These are phyloP conservation scores for Takifugu bimaculatus DNA, from an alignment of 2,113 vertebrate species.

Conservation along the genomic window DNA sequence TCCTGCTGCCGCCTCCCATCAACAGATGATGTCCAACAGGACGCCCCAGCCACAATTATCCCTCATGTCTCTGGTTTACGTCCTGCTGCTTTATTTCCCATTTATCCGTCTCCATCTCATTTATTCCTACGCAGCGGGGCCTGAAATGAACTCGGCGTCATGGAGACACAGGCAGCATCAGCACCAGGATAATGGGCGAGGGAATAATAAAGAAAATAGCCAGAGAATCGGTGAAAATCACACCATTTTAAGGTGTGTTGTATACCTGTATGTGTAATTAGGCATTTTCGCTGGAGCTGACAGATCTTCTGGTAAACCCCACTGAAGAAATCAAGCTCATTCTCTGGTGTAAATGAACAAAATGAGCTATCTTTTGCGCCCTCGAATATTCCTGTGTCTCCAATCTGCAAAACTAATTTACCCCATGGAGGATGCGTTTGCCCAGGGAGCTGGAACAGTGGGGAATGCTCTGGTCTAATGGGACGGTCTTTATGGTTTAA, in stretches of 20 bases:
- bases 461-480: conserved; percentile 33
- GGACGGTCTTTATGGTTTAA: conserved; percentile 37
- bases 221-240: background rate
- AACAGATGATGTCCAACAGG: too few species aligned
- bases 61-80: background rate
- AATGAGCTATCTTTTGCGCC: background rate
- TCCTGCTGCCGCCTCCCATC: too few species aligned
- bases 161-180: too few species aligned
- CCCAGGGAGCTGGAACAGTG: conserved; percentile 26
- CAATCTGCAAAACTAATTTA: conserved; percentile 40
- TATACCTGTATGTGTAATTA: too few species aligned
- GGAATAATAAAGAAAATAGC: background rate
- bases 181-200: background rate
- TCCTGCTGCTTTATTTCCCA: background rate
- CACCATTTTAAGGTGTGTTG: too few species aligned
- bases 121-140: too few species aligned
- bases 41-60: background rate
- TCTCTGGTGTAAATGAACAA: conserved; percentile 8
- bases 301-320: conserved; percentile 5
- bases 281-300: background rate
- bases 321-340: conserved; percentile 1
- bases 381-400: background rate
- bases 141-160: too few species aligned
- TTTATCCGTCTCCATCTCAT: too few species aligned
- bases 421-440: conserved; percentile 47